These are phyloP conservation scores for Drosophila lowei DNA, from an alignment of 1,140 invertebrate species.

Conservation along the genomic window DNA sequence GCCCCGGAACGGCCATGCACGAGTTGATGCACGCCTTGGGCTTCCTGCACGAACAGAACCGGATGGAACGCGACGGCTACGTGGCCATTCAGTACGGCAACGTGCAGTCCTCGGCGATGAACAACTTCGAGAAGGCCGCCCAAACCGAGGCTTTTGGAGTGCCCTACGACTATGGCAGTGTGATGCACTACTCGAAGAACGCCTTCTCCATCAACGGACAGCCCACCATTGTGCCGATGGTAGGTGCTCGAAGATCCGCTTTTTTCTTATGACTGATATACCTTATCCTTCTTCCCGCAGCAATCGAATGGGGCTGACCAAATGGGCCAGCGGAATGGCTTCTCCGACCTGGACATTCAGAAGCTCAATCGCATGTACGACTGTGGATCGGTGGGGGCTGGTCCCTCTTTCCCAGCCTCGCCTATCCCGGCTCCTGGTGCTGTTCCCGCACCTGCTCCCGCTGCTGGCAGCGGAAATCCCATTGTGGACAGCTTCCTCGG, in stretches of 20 bases:
- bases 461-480: slow-evolving; percentile 60
- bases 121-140: slow-evolving; percentile 88
- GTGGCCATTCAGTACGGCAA: slow-evolving; percentile 87
- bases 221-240: slow-evolving; percentile 88
- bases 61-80: slow-evolving; percentile 90
- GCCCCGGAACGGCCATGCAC: slow-evolving; percentile 91
- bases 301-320: slow-evolving; percentile 55
- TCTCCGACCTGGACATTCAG: slow-evolving; percentile 88
- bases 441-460: slow-evolving; percentile 19
- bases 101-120: slow-evolving; percentile 84
- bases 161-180: slow-evolving; percentile 90
- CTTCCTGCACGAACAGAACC: slow-evolving; percentile 94
- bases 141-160: slow-evolving; percentile 87
- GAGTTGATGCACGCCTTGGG: slow-evolving; percentile 94
- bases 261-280: background rate
- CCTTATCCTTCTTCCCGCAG: slow-evolving; percentile 18
- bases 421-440: slow-evolving; percentile 10
- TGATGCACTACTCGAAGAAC: slow-evolving; percentile 92
- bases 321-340: slow-evolving; percentile 88
- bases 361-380: slow-evolving; percentile 91
- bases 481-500: slow-evolving; percentile 72
- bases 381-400: slow-evolving; percentile 82
- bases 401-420: slow-evolving; percentile 7
- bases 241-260: slow-evolving; percentile 67
- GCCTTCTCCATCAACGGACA: slow-evolving; percentile 90